These are phyloP conservation scores for Rhopalosiphum padi DNA, from an alignment of 1,140 invertebrate species.

Conservation along the genomic window DNA sequence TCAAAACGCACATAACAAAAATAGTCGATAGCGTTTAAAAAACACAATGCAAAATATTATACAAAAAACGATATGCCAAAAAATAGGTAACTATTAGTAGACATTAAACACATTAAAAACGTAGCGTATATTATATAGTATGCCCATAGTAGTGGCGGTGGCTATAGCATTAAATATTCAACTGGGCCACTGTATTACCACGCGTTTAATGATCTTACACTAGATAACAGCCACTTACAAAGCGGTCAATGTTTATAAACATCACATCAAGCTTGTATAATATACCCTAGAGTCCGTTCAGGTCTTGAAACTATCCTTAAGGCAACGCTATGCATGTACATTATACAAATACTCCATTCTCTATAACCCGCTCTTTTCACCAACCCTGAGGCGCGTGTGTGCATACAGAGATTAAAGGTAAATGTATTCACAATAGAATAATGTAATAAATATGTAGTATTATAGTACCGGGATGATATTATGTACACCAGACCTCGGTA, in stretches of 20 bases:
- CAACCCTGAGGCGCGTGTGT: not conserved
- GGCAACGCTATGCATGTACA: not conserved
- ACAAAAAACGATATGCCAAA: not conserved
- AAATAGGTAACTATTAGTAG: not conserved
- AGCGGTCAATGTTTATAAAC: slow-evolving; percentile 35
- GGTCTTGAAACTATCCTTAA: slow-evolving; percentile 22
- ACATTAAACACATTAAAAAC: not conserved
- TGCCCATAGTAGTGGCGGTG: not conserved
- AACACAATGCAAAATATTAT: not conserved
- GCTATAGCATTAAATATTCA: not conserved
- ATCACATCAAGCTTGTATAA: slow-evolving; percentile 11
- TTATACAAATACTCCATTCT: not conserved
- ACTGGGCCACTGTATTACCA: not conserved
- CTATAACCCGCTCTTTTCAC: not conserved
- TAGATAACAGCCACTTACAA: not conserved
- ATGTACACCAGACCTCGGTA: not conserved
- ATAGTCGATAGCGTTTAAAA: not conserved
- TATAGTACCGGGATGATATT: not conserved
- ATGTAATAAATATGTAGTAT: not conserved
- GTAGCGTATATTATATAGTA: not conserved
- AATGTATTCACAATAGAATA: slow-evolving; percentile 18
- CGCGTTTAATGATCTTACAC: slow-evolving; percentile 15
- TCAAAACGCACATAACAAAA: not conserved
- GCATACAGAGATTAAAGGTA: not conserved
- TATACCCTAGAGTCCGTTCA: not conserved